A percentile compares a stretch with the other conserved stretches of the same genome.
phyloP scores from a whole-genome alignment of 2,797 vertebrate species.

The Macropus fuliginosus region DNA sequence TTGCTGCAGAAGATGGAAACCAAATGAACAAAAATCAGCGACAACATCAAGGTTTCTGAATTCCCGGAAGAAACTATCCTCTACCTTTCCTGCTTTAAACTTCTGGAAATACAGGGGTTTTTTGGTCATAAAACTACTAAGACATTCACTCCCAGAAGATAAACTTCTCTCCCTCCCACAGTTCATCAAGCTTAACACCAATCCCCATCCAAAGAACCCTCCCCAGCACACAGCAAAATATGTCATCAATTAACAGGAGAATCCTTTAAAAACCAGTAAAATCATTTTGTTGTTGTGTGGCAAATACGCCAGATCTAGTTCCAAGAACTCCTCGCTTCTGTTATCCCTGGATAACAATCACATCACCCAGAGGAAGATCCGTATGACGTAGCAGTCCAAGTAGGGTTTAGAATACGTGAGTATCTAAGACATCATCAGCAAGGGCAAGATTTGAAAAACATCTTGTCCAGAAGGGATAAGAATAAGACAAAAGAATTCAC shows the following conservation, averaged over 20 bases:
- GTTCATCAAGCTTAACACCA: neutral
- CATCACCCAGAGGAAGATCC: neutral
- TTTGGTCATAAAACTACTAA: neutral
- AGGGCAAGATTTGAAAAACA: neutral
- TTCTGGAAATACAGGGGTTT: neutral
- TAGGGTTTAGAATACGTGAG: neutral
- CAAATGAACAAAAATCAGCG: neutral
- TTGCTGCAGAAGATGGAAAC: slow-evolving; percentile 87
- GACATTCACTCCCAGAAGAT: neutral
- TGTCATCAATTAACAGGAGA: neutral
- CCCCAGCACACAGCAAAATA: neutral
- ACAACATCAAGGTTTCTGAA: fast-evolving
- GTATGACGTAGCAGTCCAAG: neutral
- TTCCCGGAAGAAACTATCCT: neutral
- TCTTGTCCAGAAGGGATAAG: neutral
- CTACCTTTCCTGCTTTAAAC: neutral
- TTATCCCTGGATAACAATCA: neutral
- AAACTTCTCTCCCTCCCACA: neutral
- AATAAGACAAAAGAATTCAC: neutral
- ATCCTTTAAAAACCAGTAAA: neutral
- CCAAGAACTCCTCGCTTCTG: neutral
- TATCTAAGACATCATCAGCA: neutral
- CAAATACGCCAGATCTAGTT: neutral
- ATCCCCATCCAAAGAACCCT: neutral
- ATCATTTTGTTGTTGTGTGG: neutral